These are phyloP conservation scores for Drosophila macrothrix DNA, from an alignment of 2,888 invertebrate genomes.

Conservation along the genomic window DNA sequence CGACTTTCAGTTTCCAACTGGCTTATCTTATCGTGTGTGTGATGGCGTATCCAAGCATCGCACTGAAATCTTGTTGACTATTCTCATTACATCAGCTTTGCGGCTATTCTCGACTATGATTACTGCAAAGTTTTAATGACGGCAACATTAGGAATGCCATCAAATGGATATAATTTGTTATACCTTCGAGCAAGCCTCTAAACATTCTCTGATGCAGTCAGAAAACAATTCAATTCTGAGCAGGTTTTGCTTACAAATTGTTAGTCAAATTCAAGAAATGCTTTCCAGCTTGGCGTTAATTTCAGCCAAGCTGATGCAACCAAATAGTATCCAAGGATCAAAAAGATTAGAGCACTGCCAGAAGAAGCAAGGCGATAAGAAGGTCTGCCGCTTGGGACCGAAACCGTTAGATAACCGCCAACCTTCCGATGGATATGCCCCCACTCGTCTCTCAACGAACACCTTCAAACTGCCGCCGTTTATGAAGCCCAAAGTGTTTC, in stretches of 20 bases:
- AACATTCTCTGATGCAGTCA: neutral
- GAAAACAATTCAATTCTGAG: neutral
- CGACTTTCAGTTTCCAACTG: constrained; percentile 49
- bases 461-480: neutral
- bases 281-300: neutral
- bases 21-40: neutral
- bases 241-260: neutral
- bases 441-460: constrained; percentile 1
- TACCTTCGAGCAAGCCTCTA: neutral
- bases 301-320: neutral
- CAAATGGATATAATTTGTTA: neutral
- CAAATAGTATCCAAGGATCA: neutral
- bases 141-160: neutral
- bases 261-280: neutral
- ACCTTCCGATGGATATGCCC: neutral
- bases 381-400: neutral
- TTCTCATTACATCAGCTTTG: neutral
- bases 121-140: constrained; percentile 8
- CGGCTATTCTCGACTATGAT: neutral
- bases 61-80: neutral
- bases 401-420: neutral
- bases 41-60: constrained; percentile 7
- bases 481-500: constrained; percentile 2
- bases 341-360: neutral
- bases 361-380: too few relatives aligned